Conservation (phyloP, 2,888 invertebrate genomes). For the Perizoma affinitatum region DNA sequence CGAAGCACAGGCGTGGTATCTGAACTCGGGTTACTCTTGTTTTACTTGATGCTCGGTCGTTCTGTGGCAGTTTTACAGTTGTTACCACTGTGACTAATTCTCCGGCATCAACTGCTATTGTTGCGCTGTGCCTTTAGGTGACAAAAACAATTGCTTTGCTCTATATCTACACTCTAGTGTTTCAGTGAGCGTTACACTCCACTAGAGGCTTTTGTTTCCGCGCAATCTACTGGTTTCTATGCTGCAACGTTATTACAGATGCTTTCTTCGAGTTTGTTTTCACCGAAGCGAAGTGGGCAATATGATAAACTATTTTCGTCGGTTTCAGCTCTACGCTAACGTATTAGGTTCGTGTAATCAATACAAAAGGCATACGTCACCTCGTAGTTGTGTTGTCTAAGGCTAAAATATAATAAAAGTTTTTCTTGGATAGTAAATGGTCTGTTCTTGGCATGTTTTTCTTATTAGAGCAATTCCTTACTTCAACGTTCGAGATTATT, state of each 20-base stretch:
- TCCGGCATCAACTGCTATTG: slow-evolving; percentile 47
- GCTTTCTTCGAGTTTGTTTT: slow-evolving; percentile 43
- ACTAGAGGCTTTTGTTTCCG: slow-evolving; percentile 46
- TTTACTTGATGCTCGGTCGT: slow-evolving; percentile 31
- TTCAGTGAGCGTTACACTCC: slow-evolving; percentile 49
- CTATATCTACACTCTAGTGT: slow-evolving; percentile 47
- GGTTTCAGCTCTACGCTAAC: slow-evolving; percentile 32
- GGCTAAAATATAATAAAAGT: slow-evolving; percentile 1
- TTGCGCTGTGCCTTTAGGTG: slow-evolving; percentile 43
- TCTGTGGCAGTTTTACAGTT: slow-evolving; percentile 40
- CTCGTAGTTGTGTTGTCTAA: background rate
- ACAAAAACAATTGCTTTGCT: slow-evolving; percentile 53
- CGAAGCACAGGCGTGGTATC: slow-evolving; percentile 27
- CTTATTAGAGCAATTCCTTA: no score
- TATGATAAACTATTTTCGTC: slow-evolving; percentile 40
- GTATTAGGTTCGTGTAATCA: slow-evolving; percentile 32
- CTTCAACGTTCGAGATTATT: no score
- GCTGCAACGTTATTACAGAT: slow-evolving; percentile 45
- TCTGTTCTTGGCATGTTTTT: no score
- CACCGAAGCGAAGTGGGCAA: slow-evolving; percentile 38
- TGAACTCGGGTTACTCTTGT: slow-evolving; percentile 38
- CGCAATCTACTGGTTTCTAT: slow-evolving; percentile 37
- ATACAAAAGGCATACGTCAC: slow-evolving; percentile 23
- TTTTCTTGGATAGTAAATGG: slow-evolving; percentile 11
- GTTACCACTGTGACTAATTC: slow-evolving; percentile 49